Evolutionary conservation across 2,797 vertebrate species (phyloP), one percentile per base, ranked within the genome.

Genomic region (Centropyge bicolor): DNA sequence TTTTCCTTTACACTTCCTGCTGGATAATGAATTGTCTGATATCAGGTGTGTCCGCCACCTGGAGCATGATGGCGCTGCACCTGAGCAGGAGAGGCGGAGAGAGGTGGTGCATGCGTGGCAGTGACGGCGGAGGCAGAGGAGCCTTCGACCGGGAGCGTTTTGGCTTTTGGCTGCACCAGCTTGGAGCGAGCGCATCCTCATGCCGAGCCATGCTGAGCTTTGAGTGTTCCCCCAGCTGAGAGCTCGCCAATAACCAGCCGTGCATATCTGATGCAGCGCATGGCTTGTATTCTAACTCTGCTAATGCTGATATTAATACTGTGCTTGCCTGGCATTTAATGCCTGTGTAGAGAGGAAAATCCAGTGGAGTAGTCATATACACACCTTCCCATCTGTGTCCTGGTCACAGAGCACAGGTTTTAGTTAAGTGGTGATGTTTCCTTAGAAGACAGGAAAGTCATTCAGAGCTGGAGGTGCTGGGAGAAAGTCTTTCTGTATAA

Each of bases 11-110:
- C 46, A 64, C 7, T 24, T 74, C 36, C 61, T 62, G 13, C 59
- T 76, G 35, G 80, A 56, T 68, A 45, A 79, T 63, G 70, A 77
- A 41, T 1, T 43, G 64, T 64, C 59, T 71, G 22, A 8, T 71
- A 77, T 85, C 69, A 60, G 64, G 66, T 76, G 57, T 81, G 51
- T 71, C 70, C 16, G 52, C 66, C 45, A 41, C 70, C 49, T 71
- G 38, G 13, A 40, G 40, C 51, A 31, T 66, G 62, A 55, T 69
- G 41, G 56, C 27, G 5, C 31, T 36, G 46, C 63, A 66, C 57
- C n/a, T 71, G 54, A 70, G 45, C 24, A 49, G 45, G 10, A 55
- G 59, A 70, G 57, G 45, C 22, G 38, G 43, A 69, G 17, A 36
- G 65, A 46, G 49, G 22, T 1, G 0, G 27, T 9, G 59, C 11